Conservation (phyloP, 1,140 invertebrate genomes). For the Drosophila fuyamai region DNA sequence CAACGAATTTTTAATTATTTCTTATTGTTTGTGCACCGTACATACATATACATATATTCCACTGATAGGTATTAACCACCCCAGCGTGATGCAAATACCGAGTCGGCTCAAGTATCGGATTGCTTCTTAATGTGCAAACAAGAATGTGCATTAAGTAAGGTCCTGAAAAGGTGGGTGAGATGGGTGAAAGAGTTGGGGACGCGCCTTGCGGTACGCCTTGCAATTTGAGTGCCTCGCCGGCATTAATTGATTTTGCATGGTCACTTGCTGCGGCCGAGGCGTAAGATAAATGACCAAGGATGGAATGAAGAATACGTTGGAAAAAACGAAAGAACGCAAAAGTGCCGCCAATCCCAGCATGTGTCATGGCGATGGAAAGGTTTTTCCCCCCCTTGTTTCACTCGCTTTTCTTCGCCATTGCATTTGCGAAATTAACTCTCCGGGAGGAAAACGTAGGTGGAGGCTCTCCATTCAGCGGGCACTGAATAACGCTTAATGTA, state of each 20-base stretch:
- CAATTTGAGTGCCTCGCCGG: constrained; percentile 42
- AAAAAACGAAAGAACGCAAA: neutral
- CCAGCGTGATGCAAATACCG: constrained; percentile 38
- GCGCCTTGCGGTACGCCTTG: constrained; percentile 33
- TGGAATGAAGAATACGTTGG: neutral
- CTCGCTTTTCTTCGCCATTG: constrained; percentile 13
- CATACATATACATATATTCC: neutral
- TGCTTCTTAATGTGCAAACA: constrained; percentile 64
- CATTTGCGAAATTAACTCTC: constrained; percentile 71
- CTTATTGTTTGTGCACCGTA: constrained; percentile 34
- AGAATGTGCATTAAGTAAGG: constrained; percentile 53
- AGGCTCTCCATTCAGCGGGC: constrained; percentile 28
- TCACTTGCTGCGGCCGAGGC: constrained; percentile 51
- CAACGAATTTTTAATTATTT: constrained; percentile 63
- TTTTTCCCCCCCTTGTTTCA: constrained; percentile 1
- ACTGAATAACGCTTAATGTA: constrained; percentile 56
- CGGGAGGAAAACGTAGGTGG: constrained; percentile 12
- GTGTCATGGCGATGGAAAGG: constrained; percentile 12
- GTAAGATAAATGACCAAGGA: constrained; percentile 46
- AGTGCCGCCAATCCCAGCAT: constrained; percentile 18
- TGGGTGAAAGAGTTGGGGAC: constrained; percentile 1
- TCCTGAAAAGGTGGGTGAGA: constrained; percentile 10
- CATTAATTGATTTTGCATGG: constrained; percentile 74
- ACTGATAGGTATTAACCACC: constrained; percentile 1
- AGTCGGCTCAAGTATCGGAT: constrained; percentile 32